These are phyloP conservation scores for Artibeus jamaicensis DNA, from an alignment of 2,797 vertebrate species.

Conservation along the genomic window DNA sequence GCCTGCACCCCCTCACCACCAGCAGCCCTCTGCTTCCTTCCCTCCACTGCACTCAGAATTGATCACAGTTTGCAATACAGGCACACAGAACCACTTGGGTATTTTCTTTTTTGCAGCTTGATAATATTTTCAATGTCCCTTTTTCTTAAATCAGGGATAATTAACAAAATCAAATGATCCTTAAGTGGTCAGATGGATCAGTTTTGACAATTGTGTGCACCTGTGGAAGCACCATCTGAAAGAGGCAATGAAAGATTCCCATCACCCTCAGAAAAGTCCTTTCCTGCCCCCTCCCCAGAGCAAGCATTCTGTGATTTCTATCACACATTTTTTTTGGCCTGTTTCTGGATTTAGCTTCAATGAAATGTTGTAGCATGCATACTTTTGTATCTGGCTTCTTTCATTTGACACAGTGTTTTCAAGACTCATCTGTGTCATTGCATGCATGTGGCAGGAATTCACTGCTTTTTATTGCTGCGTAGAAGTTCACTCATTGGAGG, in stretches of 20 bases:
- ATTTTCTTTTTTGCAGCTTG: neutral
- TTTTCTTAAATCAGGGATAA: neutral
- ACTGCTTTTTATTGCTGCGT: neutral
- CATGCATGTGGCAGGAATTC: neutral
- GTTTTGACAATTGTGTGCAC: neutral
- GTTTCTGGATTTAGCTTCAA: neutral
- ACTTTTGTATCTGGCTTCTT: slow-evolving; percentile 17
- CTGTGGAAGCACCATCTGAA: neutral
- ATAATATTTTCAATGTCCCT: neutral
- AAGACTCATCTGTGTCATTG: neutral
- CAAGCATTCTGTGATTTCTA: neutral
- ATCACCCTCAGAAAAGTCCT: neutral
- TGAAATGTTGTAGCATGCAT: neutral
- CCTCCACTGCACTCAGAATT: neutral
- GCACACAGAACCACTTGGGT: neutral
- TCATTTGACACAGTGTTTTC: neutral
- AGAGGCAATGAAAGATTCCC: neutral
- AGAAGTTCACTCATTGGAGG: neutral
- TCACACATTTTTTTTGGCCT: neutral
- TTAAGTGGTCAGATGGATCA: neutral
- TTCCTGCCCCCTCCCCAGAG: neutral
- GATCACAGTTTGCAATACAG: neutral
- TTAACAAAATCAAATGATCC: neutral
- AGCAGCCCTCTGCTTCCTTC: neutral
- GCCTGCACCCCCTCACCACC: neutral